Percentiles rank a stretch among this genome's conserved stretches.
phyloP scores from a whole-genome alignment of 2,113 vertebrate species.

The Phyllostomus discolor region DNA sequence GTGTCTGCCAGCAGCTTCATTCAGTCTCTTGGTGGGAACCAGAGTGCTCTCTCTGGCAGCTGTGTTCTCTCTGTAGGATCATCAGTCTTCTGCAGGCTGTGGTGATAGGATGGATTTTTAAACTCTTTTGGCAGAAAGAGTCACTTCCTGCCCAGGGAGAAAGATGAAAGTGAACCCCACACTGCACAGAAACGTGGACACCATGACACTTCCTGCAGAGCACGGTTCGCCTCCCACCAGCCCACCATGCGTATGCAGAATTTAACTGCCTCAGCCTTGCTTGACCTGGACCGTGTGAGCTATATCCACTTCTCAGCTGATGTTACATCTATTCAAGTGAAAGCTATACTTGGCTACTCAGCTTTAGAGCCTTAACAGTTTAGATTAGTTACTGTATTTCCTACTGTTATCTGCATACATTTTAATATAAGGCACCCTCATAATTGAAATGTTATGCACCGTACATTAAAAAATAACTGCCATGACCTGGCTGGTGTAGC shows the following conservation, averaged over 20 bases:
- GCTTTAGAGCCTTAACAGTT: neutral
- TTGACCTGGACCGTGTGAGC: neutral
- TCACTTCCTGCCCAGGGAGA: constrained; percentile 47
- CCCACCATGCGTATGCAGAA: neutral
- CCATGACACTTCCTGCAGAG: neutral
- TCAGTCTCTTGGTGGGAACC: constrained; percentile 28
- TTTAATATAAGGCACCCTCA: neutral
- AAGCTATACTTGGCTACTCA: neutral
- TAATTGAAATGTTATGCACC: neutral
- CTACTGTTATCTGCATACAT: neutral
- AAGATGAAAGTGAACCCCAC: constrained; percentile 60
- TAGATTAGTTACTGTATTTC: neutral
- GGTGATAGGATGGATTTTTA: constrained; percentile 46
- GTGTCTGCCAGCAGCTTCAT: constrained; percentile 20
- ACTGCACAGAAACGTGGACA: neutral
- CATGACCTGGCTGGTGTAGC: too few species aligned
- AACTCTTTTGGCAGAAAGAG: constrained; percentile 61
- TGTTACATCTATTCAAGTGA: neutral
- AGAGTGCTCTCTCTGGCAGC: neutral
- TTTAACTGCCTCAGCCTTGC: neutral
- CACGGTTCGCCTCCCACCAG: neutral
- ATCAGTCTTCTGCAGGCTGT: constrained; percentile 51
- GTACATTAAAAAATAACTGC: neutral
- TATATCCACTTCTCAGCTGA: neutral
- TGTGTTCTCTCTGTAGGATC: constrained; percentile 28